These are phyloP conservation scores for Papilio protenor DNA, from an alignment of 2,888 invertebrate species.

Conservation along the genomic window DNA sequence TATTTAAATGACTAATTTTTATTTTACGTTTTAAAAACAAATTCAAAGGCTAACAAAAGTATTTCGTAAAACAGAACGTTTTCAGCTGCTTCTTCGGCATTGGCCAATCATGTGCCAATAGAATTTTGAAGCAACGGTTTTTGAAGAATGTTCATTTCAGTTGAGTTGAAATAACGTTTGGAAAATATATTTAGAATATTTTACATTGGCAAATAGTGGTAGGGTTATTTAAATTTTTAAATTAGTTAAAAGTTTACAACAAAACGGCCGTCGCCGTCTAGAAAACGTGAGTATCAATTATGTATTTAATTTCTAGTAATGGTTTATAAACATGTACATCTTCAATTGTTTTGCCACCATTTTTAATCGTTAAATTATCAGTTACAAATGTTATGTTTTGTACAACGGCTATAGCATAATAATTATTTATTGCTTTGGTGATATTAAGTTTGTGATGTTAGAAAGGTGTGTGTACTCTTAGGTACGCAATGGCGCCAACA, in stretches of 20 bases:
- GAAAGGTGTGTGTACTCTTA: conserved; percentile 62
- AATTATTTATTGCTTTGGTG: conserved; percentile 40
- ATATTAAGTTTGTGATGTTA: conserved; percentile 62
- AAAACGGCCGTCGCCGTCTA: conserved; percentile 72
- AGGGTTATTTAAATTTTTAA: conserved; percentile 59
- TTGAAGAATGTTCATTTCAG: conserved; percentile 74
- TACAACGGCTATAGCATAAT: conserved; percentile 50
- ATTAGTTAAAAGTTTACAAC: conserved; percentile 55
- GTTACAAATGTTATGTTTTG: conserved; percentile 58
- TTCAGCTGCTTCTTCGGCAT: conserved; percentile 53
- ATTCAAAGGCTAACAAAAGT: neutral
- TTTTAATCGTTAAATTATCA: conserved; percentile 71
- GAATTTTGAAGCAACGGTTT: conserved; percentile 78
- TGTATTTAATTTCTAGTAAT: conserved; percentile 61
- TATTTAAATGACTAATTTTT: neutral
- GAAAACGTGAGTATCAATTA: conserved; percentile 66
- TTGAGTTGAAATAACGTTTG: conserved; percentile 67
- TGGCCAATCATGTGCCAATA: conserved; percentile 67
- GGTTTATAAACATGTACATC: conserved; percentile 60
- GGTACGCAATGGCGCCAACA: conserved; percentile 85
- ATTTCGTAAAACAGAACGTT: conserved; percentile 56
- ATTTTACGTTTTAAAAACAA: neutral
- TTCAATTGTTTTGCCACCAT: conserved; percentile 83
- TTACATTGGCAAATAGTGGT: conserved; percentile 31
- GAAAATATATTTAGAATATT: conserved; percentile 54